These are phyloP conservation scores for Callyntrura sp. DNA, from an alignment of 2,888 invertebrate genomes.

Conservation along the genomic window DNA sequence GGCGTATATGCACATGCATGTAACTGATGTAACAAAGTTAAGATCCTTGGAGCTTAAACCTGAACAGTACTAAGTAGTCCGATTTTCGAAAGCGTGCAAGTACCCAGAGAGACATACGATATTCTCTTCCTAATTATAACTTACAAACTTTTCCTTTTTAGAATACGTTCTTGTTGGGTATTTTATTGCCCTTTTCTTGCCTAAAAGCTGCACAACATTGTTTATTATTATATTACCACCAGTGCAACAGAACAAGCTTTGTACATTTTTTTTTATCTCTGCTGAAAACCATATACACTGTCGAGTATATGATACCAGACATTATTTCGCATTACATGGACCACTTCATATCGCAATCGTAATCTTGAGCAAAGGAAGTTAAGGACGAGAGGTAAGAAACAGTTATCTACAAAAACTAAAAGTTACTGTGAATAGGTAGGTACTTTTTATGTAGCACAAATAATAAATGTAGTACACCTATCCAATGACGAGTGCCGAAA, in stretches of 20 bases:
- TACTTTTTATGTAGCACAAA: too few relatives aligned
- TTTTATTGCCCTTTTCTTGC: constrained; percentile 44
- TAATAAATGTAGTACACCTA: background rate
- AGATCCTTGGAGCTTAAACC: background rate
- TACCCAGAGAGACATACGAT: background rate
- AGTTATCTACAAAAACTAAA: constrained; percentile 15
- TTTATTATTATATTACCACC: constrained; percentile 26
- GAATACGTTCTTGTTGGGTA: constrained; percentile 22
- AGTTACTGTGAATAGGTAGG: background rate
- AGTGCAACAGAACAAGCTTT: background rate
- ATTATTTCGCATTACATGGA: constrained; percentile 9
- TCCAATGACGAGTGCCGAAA: background rate
- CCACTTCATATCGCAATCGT: background rate
- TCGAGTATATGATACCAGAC: background rate
- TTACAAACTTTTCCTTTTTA: constrained; percentile 56
- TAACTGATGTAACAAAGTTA: background rate
- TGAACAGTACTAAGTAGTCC: background rate
- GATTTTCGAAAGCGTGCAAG: background rate
- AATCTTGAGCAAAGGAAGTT: background rate
- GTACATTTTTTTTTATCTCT: constrained; percentile 1
- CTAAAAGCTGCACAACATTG: constrained; percentile 34
- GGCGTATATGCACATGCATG: background rate
- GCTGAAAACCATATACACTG: background rate
- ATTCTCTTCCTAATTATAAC: constrained; percentile 56
- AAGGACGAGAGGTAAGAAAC: constrained; percentile 45